phyloP scores from a whole-genome alignment of 2,113 vertebrate genomes.

The Charina bottae region DNA sequence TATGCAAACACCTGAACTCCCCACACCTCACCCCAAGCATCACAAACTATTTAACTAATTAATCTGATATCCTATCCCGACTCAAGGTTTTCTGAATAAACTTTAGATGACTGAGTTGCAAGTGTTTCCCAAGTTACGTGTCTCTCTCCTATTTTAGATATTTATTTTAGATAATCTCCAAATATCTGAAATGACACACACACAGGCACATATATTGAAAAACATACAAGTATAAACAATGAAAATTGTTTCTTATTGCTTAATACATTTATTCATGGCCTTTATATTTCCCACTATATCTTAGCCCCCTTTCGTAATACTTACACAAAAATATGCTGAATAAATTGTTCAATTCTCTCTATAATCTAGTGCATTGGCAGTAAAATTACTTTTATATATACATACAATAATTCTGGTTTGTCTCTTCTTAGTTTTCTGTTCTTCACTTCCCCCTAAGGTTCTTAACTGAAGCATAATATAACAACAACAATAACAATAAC shows the following conservation, averaged over 20 bases:
- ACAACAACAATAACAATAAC: too few species aligned
- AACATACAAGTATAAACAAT: slow-evolving; percentile 63
- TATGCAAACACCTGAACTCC: not conserved
- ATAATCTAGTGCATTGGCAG: slow-evolving; percentile 63
- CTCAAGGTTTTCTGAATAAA: not conserved
- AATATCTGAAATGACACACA: not conserved
- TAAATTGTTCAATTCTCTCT: slow-evolving; percentile 76
- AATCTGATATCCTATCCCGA: not conserved
- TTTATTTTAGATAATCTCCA: slow-evolving; percentile 66
- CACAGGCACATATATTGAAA: slow-evolving; percentile 52
- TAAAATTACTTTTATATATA: slow-evolving; percentile 67
- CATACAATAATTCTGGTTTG: slow-evolving; percentile 51
- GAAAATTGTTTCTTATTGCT: slow-evolving; percentile 65
- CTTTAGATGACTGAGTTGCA: not conserved
- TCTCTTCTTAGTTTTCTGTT: not conserved
- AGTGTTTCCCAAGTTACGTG: not conserved
- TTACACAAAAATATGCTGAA: slow-evolving; percentile 73
- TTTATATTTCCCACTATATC: slow-evolving; percentile 68
- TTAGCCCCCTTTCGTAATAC: slow-evolving; percentile 71
- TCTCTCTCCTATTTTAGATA: slow-evolving; percentile 31
- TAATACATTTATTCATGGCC: slow-evolving; percentile 73
- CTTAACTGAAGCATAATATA: not conserved
- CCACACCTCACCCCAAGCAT: too few species aligned
- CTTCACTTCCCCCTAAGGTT: not conserved
- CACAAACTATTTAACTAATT: not conserved